Evolutionary conservation across 2,797 vertebrate species (phyloP), one percentile per base, ranked within the genome.

Genomic region (Coluber constrictor): DNA sequence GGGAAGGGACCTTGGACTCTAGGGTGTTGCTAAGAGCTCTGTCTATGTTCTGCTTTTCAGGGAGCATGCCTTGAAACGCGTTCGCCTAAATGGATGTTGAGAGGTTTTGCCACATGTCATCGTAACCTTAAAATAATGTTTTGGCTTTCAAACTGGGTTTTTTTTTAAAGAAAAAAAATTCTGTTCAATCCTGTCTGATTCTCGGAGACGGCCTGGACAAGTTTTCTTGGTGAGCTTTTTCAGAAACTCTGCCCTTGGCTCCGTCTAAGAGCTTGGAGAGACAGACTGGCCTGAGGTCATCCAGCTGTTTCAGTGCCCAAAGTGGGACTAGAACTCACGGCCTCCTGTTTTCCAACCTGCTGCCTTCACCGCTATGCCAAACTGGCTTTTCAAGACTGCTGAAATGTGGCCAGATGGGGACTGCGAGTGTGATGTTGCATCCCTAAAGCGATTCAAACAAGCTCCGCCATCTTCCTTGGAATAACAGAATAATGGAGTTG

Each of bases 11-110:
- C 51, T 51, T 90, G 47, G 61, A 11, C 87, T 54, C 37, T 79
- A 9, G 37, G 32, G 4, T 25, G n/a, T 51, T 55, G 0, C 55
- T 87, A 32, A 29, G 25, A 1, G 1, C 3, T 74, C 29, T 9
- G 32, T 18, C 3, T 74, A 56, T 57, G 86, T 95, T 91, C 1
- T 74, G n/a, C 83, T 93, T 95, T 55, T 90, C 90, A 95, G 9
- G 91, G 37, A 37, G 32, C 20, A 12, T n/a, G 7, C 27, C 10
- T n/a, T 66, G 51, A 37, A 87, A 59, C 5, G 10, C 0, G 1
- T 25, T 92, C 3, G 0, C 32, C 51, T 32, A 12, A 51, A 32
- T 63, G 23, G 66, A 90, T 11, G 23, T 57, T 32, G 29, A 74
- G 51, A 15, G 32, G 9, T 66, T 66, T 57, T 57, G 51, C 54